These are phyloP conservation scores for Apeltes quadracus DNA, from an alignment of 2,113 vertebrate genomes.

Conservation along the genomic window DNA sequence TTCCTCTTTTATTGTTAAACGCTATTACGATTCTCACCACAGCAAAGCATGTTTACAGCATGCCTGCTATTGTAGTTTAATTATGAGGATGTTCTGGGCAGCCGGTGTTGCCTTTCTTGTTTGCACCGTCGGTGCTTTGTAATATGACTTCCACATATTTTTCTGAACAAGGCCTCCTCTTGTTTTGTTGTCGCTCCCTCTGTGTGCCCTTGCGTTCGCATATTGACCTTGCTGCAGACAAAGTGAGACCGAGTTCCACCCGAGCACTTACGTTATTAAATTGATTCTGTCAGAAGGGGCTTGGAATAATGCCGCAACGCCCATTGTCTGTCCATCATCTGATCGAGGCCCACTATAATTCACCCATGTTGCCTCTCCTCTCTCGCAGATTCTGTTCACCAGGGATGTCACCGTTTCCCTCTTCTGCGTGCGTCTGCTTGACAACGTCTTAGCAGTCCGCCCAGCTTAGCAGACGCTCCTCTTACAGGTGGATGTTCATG, in stretches of 20 bases:
- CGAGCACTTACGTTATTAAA: constrained; percentile 71
- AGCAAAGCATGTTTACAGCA: constrained; percentile 54
- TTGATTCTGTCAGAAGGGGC: constrained; percentile 69
- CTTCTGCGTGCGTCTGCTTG: constrained; percentile 23
- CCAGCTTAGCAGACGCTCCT: constrained; percentile 15
- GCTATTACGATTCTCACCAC: constrained; percentile 43
- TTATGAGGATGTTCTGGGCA: constrained; percentile 50
- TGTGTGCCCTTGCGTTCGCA: constrained; percentile 61
- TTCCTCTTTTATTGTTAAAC: constrained; percentile 45
- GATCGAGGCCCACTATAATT: constrained; percentile 50
- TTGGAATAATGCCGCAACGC: constrained; percentile 60
- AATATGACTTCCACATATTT: constrained; percentile 50
- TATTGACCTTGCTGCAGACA: constrained; percentile 72
- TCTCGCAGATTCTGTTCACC: constrained; percentile 41
- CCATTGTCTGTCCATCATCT: constrained; percentile 63
- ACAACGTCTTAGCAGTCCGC: constrained; percentile 45
- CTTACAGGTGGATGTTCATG: constrained; percentile 44
- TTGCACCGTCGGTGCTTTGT: constrained; percentile 59
- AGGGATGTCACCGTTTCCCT: constrained; percentile 39
- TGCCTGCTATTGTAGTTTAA: constrained; percentile 60
- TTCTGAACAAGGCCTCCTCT: constrained; percentile 40
- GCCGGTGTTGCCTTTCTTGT: constrained; percentile 57
- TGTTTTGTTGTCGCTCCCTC: constrained; percentile 60
- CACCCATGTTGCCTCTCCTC: constrained; percentile 34
- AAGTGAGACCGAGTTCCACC: constrained; percentile 62